Percentiles rank a stretch among this genome's conserved stretches.
Conservation (phyloP, 2,888 invertebrate genomes). For the Chaitophorus viminalis region DNA sequence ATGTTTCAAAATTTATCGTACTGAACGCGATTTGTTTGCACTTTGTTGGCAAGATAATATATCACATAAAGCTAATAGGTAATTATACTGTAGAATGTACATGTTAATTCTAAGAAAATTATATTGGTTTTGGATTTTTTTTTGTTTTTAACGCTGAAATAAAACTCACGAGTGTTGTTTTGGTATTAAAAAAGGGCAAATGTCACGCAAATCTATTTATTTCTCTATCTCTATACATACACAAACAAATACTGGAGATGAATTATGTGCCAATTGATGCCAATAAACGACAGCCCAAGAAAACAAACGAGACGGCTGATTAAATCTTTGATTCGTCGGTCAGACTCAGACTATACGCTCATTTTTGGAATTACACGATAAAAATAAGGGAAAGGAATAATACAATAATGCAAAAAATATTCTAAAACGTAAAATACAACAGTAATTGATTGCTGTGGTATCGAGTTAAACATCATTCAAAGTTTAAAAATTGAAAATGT, state of each 20-base stretch:
- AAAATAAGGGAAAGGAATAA: not conserved
- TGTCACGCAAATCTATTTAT: not conserved
- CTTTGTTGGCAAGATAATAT: not conserved
- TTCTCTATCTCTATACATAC: not conserved
- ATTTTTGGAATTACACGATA: not conserved
- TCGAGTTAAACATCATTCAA: not conserved
- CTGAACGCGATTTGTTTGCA: not conserved
- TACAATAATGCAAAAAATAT: not conserved
- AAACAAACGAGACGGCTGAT: not conserved
- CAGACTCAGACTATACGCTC: not conserved
- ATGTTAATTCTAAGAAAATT: not conserved
- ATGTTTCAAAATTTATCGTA: constrained; percentile 2
- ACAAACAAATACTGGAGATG: not conserved
- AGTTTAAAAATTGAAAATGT: not conserved
- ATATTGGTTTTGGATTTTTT: not conserved
- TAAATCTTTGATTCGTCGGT: not conserved
- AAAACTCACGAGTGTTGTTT: not conserved
- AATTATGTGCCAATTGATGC: not conserved
- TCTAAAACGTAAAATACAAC: not conserved
- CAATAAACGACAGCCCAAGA: not conserved
- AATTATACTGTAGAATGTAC: not conserved
- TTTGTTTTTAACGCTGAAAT: not conserved
- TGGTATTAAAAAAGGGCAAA: not conserved
- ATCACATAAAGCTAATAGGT: not conserved
- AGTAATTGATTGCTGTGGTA: not conserved